These are phyloP conservation scores for Manacus vitellinus DNA, from an alignment of 2,113 vertebrate species.

Conservation along the genomic window DNA sequence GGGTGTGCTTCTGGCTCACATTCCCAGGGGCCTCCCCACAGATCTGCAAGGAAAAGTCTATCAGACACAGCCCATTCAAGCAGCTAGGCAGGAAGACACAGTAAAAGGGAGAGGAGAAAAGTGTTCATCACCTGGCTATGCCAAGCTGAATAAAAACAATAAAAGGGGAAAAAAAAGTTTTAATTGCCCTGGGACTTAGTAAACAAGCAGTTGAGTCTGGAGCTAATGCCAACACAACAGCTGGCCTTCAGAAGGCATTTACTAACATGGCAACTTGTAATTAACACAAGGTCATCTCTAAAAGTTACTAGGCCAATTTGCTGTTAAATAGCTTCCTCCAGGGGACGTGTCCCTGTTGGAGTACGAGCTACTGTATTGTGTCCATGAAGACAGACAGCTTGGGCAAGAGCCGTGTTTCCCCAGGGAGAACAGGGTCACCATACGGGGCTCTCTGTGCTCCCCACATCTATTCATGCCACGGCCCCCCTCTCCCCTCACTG, in stretches of 20 bases:
- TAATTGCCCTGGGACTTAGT: conserved; percentile 38
- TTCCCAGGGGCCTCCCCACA: background rate
- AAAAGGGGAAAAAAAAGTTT: fast-evolving
- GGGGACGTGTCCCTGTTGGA: conserved; percentile 10
- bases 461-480: background rate
- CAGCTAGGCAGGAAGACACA: background rate
- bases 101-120: background rate
- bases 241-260: conserved; percentile 65
- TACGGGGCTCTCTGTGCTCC: background rate
- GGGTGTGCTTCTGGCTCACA: background rate
- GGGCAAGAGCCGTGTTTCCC: background rate
- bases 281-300: conserved; percentile 71
- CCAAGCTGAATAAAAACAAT: background rate
- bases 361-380: background rate
- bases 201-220: conserved; percentile 57
- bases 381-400: background rate
- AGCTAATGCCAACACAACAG: conserved; percentile 68
- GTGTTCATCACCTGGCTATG: background rate
- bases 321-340: conserved; percentile 65
- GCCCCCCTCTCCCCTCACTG: background rate
- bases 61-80: background rate
- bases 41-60: background rate
- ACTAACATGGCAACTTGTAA: conserved; percentile 68
- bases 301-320: conserved; percentile 65
- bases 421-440: background rate